These are phyloP conservation scores for Cynaeus angustus DNA, from an alignment of 2,888 invertebrate species.

Conservation along the genomic window DNA sequence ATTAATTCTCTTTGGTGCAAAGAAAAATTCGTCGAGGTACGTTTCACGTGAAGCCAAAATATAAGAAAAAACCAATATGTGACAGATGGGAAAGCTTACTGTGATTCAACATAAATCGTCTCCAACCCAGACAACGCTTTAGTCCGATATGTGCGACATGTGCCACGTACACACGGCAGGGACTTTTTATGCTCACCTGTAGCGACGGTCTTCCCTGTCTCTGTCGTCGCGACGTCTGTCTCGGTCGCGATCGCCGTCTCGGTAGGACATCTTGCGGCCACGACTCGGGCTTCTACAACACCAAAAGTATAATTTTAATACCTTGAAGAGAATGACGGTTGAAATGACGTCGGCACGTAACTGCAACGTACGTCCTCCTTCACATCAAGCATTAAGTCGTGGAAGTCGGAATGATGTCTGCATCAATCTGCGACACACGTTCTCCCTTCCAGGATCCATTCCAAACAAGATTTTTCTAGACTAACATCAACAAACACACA, in stretches of 20 bases:
- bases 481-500: too few relatives aligned
- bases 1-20: conserved; percentile 31
- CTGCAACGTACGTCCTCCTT: too few relatives aligned
- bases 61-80: conserved; percentile 2
- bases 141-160: conserved; percentile 62
- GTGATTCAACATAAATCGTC: conserved; percentile 46
- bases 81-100: conserved; percentile 30
- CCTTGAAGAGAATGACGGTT: neutral
- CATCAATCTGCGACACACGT: too few relatives aligned
- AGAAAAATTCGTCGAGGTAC: conserved; percentile 31
- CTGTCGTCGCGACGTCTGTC: conserved; percentile 67
- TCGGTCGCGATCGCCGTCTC: conserved; percentile 69
- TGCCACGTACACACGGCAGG: conserved; percentile 63
- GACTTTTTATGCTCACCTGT: conserved; percentile 64
- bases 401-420: too few relatives aligned
- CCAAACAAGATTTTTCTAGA: neutral
- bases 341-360: neutral
- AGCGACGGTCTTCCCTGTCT: conserved; percentile 69
- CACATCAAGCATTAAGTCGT: too few relatives aligned
- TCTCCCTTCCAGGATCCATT: neutral
- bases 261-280: conserved; percentile 69
- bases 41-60: conserved; percentile 42
- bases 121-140: conserved; percentile 63
- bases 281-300: conserved; percentile 68
- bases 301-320: neutral